phyloP scores from a whole-genome alignment of 2,113 vertebrate genomes.

The Datnioides undecimradiatus region DNA sequence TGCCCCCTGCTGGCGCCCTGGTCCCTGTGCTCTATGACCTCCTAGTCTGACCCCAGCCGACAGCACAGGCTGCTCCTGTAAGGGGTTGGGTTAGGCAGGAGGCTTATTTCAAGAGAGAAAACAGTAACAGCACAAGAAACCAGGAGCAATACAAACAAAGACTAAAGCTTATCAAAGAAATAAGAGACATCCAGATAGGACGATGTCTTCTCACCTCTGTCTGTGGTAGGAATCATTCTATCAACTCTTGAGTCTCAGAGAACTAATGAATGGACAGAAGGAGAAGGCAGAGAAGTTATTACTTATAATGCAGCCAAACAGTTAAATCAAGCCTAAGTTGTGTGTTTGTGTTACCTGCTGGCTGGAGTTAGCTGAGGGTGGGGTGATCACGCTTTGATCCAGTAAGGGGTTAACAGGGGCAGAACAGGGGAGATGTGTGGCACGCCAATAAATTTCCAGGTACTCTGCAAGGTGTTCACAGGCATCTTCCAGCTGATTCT shows the following conservation, averaged over 20 bases:
- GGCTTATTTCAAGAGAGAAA: conserved; percentile 6
- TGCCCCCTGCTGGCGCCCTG: conserved; percentile 76
- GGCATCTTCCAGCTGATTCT: conserved; percentile 96
- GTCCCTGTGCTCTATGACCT: conserved; percentile 68
- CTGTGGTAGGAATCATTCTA: conserved; percentile 80
- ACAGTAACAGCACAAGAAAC: not conserved
- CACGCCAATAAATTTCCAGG: conserved; percentile 95
- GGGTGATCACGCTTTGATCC: conserved; percentile 87
- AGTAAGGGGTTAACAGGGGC: conserved; percentile 85
- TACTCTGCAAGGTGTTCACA: conserved; percentile 96
- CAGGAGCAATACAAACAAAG: not conserved
- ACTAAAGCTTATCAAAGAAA: not conserved
- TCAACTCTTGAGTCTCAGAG: conserved; percentile 88
- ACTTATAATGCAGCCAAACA: not conserved
- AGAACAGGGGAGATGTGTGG: conserved; percentile 90
- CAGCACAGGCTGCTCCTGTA: conserved; percentile 61
- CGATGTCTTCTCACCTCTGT: conserved; percentile 62
- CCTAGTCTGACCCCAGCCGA: conserved; percentile 57
- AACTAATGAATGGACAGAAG: conserved; percentile 76
- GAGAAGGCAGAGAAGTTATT: not conserved
- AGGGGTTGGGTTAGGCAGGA: not conserved
- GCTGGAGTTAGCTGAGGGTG: conserved; percentile 91
- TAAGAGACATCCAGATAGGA: not conserved
- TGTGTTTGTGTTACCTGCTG: conserved; percentile 86
- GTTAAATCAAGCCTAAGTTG: not conserved